A percentile compares a stretch with the other conserved stretches of the same genome.
Evolutionary conservation across 1,140 invertebrate species (phyloP).

Genomic region (Brachionus paranguensis): DNA sequence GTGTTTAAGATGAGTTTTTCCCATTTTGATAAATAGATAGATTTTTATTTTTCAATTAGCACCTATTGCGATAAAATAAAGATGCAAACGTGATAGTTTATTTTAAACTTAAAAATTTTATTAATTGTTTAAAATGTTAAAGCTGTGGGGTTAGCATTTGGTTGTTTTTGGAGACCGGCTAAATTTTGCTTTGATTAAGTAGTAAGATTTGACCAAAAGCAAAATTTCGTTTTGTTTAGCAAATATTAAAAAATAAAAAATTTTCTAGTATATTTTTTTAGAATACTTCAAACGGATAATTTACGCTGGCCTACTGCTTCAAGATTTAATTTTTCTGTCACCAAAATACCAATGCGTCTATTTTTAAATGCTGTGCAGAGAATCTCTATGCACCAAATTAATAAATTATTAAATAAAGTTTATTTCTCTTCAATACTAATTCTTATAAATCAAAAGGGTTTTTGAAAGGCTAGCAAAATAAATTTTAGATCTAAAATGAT

Average conservation of each 20-base stretch:
- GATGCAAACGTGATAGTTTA: not conserved
- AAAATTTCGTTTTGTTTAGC: not conserved
- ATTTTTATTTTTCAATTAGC: not conserved
- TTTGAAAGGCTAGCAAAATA: not conserved
- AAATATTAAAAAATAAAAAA: not conserved
- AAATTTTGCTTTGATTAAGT: not conserved
- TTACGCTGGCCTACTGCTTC: not conserved
- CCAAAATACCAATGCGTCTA: not conserved
- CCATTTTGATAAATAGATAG: too few species aligned
- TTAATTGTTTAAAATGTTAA: not conserved
- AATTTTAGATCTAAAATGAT: not conserved
- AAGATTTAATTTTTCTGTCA: not conserved
- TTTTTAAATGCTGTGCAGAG: not conserved
- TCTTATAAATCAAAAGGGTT: not conserved
- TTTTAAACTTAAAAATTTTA: not conserved
- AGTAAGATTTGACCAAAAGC: not conserved
- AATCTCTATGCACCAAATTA: not conserved
- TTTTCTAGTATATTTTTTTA: not conserved
- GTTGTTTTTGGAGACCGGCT: not conserved
- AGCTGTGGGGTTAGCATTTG: too few species aligned
- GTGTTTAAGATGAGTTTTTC: too few species aligned
- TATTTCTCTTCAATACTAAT: not conserved
- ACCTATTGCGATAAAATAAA: not conserved
- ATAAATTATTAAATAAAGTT: not conserved
- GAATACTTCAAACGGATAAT: not conserved